Base-by-base conservation (phyloP, 2,888 invertebrate species). In the Halocaridina rubra region DNA sequence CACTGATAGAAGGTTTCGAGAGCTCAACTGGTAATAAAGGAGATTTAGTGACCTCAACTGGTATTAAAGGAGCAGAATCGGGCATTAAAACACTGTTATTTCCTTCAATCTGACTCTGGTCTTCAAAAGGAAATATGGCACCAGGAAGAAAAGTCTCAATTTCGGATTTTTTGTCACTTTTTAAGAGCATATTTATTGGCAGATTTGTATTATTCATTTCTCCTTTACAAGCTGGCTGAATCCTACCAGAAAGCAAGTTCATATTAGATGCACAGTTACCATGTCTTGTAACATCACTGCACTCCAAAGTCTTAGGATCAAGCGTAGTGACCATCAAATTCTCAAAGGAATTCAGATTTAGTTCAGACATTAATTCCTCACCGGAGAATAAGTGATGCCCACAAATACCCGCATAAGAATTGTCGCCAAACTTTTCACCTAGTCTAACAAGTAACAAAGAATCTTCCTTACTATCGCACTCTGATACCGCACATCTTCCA, bases 391-490 rank as follows among this genome's bases (percentile, higher is more conserved):
- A 46, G 39, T 84, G 82, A 24, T 84, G 72, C 7, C 39, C 30
- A 32, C 78, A 84, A 39, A 84, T 19, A 30, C 61, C 82, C 27
- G 78, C 27, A 32, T 78, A 84, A n/a, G 82, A 82, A 27, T 78
- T 72, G 32, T 78, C 82, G 30, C 77, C 72, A 29, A 71, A 10
- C 30, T 72, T 84, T 27, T 78, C 82, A 39, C 77, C 72, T 32
- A 71, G 8, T 39, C 64, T 84, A 5, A 78, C 53, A 2, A 84
- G 30, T 59, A 84, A 22, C 10, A 84, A 61, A 4, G 82, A 78
- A 22, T 78, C 72, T n/a, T 78, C 82, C 64, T 27, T 19, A 39
- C 69, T 82, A 8, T 84, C 72, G 61, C 78, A 84, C 5, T 39
- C 61, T 4, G 77, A 71, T 29, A 84, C 27, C 4, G 78, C 69